Conservation (phyloP, 2,888 invertebrate genomes). For the Amorpha juglandis region DNA sequence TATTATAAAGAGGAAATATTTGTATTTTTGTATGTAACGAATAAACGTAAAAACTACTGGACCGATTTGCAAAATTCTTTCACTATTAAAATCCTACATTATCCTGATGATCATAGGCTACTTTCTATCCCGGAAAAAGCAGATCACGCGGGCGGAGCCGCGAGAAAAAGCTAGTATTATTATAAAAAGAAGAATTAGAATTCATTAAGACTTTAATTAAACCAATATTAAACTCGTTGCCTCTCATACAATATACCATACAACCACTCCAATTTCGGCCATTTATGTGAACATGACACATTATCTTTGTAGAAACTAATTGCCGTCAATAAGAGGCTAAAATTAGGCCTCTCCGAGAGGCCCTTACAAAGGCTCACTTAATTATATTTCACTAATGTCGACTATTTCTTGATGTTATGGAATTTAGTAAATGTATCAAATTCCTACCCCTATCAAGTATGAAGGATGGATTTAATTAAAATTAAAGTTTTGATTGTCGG, state of each 20-base stretch:
- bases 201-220: too few relatives aligned
- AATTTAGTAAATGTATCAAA: not conserved
- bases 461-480: not conserved
- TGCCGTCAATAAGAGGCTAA: slow-evolving; percentile 5
- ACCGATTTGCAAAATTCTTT: too few relatives aligned
- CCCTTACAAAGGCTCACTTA: not conserved
- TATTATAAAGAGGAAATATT: too few relatives aligned
- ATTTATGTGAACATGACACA: not conserved
- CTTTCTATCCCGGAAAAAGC: too few relatives aligned
- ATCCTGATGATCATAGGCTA: too few relatives aligned
- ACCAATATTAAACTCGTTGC: too few relatives aligned
- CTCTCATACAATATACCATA: not conserved
- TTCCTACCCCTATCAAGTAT: not conserved
- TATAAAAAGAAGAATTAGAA: too few relatives aligned
- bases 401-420: not conserved
- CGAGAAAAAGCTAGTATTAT: too few relatives aligned
- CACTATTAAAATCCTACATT: too few relatives aligned
- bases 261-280: not conserved
- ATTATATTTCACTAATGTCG: slow-evolving; percentile 7
- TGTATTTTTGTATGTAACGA: too few relatives aligned
- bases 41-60: too few relatives aligned
- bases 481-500: not conserved
- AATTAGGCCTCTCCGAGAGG: not conserved
- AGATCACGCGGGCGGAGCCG: too few relatives aligned
- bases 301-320: not conserved